These are phyloP conservation scores for Parnassius mnemosyne DNA, from an alignment of 2,888 invertebrate species.

Conservation along the genomic window DNA sequence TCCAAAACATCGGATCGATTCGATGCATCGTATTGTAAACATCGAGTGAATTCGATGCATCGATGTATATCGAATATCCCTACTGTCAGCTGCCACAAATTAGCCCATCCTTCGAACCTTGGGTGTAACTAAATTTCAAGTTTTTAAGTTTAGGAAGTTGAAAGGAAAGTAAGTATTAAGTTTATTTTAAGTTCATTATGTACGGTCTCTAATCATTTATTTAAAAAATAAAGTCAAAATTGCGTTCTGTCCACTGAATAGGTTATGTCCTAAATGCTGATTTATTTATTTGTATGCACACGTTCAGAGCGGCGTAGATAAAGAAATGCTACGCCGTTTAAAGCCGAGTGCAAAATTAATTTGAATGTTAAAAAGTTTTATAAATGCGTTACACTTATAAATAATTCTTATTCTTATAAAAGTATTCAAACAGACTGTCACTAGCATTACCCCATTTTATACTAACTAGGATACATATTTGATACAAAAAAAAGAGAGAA, in stretches of 20 bases:
- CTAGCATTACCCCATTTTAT: no score
- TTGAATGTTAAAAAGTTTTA: slow-evolving; percentile 16
- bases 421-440: no score
- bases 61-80: no score
- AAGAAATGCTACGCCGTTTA: slow-evolving; percentile 53
- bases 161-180: slow-evolving; percentile 6
- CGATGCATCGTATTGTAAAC: no score
- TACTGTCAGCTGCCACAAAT: not conserved
- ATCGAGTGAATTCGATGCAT: no score
- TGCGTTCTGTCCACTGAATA: not conserved
- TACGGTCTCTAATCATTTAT: not conserved
- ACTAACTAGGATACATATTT: no score
- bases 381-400: no score
- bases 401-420: no score
- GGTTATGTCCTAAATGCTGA: slow-evolving; percentile 14
- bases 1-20: no score
- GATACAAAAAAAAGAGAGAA: no score
- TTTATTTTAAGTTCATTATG: not conserved
- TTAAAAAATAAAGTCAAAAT: no score
- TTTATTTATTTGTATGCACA: slow-evolving; percentile 41
- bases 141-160: slow-evolving; percentile 2
- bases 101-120: not conserved
- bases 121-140: slow-evolving; percentile 12
- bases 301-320: slow-evolving; percentile 57
- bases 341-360: slow-evolving; percentile 41